phyloP scores from a whole-genome alignment of 2,888 invertebrate genomes.

The Phaonia tiefii region DNA sequence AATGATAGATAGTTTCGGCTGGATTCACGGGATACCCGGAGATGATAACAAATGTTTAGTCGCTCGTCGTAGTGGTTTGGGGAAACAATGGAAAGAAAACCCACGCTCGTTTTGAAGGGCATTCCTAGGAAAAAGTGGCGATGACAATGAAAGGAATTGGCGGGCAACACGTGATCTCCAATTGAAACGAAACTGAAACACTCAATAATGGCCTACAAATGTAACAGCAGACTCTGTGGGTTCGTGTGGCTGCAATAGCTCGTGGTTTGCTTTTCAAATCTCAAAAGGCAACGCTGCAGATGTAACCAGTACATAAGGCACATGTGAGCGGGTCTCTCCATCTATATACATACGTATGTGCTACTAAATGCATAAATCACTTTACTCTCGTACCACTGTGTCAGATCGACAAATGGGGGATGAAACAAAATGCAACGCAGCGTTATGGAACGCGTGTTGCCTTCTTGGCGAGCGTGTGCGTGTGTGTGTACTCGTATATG shows the following conservation, averaged over 20 bases:
- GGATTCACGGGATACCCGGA: not conserved
- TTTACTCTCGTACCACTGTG: constrained; percentile 18
- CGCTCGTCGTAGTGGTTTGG: not conserved
- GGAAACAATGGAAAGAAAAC: constrained; percentile 55
- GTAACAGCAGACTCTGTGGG: not conserved
- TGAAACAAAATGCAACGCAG: constrained; percentile 36
- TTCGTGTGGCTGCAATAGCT: constrained; percentile 26
- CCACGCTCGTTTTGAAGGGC: constrained; percentile 42
- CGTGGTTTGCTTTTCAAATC: constrained; percentile 42
- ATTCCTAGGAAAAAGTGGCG: constrained; percentile 1
- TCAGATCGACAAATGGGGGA: constrained; percentile 34
- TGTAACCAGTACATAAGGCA: not conserved
- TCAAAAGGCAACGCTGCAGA: constrained; percentile 11
- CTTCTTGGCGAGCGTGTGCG: constrained; percentile 24
- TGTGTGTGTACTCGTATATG: constrained; percentile 19
- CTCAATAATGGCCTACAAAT: constrained; percentile 45
- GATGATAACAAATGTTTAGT: constrained; percentile 18
- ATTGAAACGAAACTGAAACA: constrained; percentile 11
- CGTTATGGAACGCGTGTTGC: not conserved
- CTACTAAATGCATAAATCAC: constrained; percentile 53
- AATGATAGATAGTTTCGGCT: constrained; percentile 13
- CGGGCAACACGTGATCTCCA: constrained; percentile 61
- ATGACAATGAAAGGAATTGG: constrained; percentile 44
- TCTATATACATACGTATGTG: constrained; percentile 8
- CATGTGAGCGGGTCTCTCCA: constrained; percentile 17